These are phyloP conservation scores for Phodopus roborovskii DNA, from an alignment of 2,113 vertebrate species.

Conservation along the genomic window DNA sequence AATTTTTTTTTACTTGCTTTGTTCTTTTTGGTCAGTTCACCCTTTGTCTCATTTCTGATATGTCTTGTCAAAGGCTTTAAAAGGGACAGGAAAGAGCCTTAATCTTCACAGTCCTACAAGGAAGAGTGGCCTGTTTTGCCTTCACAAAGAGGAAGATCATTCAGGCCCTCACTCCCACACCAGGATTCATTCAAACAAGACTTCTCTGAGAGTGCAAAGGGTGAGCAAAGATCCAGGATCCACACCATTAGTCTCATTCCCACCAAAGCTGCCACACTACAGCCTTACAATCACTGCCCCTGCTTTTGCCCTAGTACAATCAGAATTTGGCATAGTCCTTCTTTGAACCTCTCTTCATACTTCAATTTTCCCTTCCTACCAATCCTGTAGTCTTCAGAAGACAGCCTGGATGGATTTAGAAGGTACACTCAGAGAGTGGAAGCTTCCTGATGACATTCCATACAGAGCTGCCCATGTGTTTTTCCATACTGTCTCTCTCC, in stretches of 20 bases:
- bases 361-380: not conserved
- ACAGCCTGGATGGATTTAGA: not conserved
- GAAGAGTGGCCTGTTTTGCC: not conserved
- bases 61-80: not conserved
- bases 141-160: not conserved
- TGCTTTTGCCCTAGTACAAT: not conserved
- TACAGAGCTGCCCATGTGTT: accelerated
- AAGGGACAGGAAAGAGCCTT: not conserved
- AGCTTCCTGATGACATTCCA: not conserved
- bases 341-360: not conserved
- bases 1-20: not conserved
- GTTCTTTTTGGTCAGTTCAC: not conserved
- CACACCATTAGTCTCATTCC: not conserved
- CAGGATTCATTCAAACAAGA: not conserved
- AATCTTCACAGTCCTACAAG: not conserved
- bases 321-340: not conserved
- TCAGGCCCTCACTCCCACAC: not conserved
- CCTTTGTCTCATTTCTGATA: not conserved
- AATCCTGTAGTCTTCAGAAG: not conserved
- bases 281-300: not conserved
- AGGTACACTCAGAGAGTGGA: not conserved
- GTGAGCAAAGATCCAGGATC: not conserved
- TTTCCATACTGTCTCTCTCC: not conserved
- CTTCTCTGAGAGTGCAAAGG: not conserved
- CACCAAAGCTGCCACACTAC: not conserved